Evolutionary conservation across 2,797 vertebrate genomes (phyloP).

Genomic region (Vipera latastei): DNA sequence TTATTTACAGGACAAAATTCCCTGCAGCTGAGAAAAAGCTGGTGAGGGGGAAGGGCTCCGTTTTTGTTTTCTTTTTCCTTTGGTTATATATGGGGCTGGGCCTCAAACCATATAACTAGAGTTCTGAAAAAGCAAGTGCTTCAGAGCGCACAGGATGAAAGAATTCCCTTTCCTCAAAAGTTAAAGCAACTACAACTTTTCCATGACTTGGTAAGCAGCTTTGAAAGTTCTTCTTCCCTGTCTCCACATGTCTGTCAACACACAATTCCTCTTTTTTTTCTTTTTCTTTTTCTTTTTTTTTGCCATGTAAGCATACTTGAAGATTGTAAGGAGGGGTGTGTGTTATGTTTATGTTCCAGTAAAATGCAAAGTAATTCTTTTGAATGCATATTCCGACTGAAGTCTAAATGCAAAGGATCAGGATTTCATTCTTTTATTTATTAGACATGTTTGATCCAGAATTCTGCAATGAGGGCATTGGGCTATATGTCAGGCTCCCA

Average conservation of each 20-base stretch:
- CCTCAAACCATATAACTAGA: neutral
- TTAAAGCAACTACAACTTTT: neutral
- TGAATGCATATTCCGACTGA: neutral
- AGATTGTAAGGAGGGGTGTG: neutral
- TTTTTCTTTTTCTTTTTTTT: neutral
- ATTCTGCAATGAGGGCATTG: neutral
- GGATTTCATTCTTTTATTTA: constrained; percentile 4
- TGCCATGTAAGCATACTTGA: neutral
- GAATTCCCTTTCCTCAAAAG: neutral
- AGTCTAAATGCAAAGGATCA: neutral
- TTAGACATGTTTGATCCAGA: neutral
- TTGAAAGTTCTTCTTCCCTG: neutral
- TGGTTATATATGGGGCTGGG: neutral
- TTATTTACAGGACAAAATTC: neutral
- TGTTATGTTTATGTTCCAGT: neutral
- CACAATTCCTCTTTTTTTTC: neutral
- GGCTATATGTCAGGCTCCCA: neutral
- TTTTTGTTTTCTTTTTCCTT: no score
- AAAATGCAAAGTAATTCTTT: neutral
- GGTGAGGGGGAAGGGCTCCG: neutral
- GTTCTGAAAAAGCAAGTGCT: neutral
- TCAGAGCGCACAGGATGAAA: neutral
- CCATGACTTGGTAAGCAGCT: neutral
- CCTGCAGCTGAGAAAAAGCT: neutral
- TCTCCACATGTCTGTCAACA: neutral